phyloP scores from a whole-genome alignment of 2,797 vertebrate species.

The Mallotus villosus region DNA sequence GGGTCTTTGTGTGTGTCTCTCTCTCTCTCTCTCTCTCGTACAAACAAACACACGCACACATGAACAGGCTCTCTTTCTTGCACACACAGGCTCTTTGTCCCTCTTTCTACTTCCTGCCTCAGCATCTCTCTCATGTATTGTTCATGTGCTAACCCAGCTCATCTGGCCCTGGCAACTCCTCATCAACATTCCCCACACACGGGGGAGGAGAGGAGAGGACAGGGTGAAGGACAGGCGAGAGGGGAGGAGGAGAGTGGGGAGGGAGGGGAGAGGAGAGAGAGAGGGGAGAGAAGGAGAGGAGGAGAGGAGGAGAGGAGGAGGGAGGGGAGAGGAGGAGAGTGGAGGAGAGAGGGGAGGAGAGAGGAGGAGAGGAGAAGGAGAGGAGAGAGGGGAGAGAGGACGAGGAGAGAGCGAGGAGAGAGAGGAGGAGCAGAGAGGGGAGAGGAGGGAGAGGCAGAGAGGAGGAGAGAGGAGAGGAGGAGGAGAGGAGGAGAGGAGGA shows the following conservation, averaged over 20 bases:
- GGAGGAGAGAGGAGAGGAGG: not conserved
- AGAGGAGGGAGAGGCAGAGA: no score
- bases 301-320: not conserved
- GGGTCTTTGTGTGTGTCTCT: not conserved
- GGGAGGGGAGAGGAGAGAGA: no score
- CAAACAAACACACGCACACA: not conserved
- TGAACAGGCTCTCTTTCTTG: not conserved
- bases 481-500: not conserved
- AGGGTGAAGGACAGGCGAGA: not conserved
- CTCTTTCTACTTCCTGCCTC: not conserved
- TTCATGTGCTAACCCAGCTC: not conserved
- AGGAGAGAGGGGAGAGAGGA: not conserved
- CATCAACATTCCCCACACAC: not conserved
- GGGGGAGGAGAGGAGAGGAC: no score
- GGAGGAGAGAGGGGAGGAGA: not conserved
- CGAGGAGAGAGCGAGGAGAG: no score
- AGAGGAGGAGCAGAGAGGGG: not conserved
- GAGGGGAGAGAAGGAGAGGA: not conserved
- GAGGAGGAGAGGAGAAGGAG: no score
- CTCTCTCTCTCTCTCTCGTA: constrained; percentile 25
- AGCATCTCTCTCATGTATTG: constrained; percentile 9
- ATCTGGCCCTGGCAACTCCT: not conserved
- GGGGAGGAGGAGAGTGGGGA: no score
- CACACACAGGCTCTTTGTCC: not conserved
- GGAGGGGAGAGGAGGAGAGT: not conserved